phyloP scores from a whole-genome alignment of 2,113 vertebrate genomes.

The Oreochromis tanganicae region DNA sequence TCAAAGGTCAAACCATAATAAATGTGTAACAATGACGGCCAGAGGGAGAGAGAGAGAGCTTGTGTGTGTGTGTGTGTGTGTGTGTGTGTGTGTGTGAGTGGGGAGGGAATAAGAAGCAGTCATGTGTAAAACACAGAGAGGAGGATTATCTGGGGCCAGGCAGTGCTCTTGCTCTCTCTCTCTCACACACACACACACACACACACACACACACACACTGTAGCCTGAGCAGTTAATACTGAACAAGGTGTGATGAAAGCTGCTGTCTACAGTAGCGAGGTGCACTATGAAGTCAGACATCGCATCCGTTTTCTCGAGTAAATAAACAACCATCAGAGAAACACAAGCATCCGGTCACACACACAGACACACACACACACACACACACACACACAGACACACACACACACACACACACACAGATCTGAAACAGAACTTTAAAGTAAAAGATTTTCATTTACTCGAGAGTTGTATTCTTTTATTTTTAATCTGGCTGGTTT shows the following conservation, averaged over 20 bases:
- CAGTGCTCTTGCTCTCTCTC: background rate
- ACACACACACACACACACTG: conserved; percentile 3
- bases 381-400: background rate
- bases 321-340: conserved; percentile 62
- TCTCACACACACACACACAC: background rate
- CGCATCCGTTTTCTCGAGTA: conserved; percentile 46
- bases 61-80: background rate
- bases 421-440: background rate
- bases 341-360: conserved; percentile 21
- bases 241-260: conserved; percentile 29
- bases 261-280: background rate
- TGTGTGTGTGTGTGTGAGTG: background rate
- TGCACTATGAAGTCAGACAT: background rate
- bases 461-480: background rate
- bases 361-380: background rate
- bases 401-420: background rate
- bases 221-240: conserved; percentile 50
- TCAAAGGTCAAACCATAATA: conserved; percentile 50
- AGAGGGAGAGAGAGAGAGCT: background rate
- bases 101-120: conserved; percentile 9
- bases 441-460: background rate
- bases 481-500: background rate
- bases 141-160: conserved; percentile 56
- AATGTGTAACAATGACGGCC: conserved; percentile 36
- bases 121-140: conserved; percentile 48